Conservation (phyloP, 2,888 invertebrate species). For the Conus canariensis region DNA sequence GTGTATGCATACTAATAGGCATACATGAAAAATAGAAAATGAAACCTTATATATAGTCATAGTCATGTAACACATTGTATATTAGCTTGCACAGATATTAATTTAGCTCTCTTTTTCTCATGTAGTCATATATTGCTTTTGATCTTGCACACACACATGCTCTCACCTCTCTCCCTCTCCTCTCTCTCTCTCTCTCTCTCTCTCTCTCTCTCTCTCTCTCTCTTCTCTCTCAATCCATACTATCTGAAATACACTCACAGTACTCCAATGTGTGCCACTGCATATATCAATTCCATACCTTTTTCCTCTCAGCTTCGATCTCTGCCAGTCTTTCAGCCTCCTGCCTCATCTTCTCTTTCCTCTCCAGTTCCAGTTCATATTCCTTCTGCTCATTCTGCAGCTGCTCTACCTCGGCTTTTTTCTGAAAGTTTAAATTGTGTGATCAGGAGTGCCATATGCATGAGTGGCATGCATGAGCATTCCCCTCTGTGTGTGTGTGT, state of each 20-base stretch:
- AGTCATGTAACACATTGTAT: too few relatives aligned
- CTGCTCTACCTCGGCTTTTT: slow-evolving; percentile 60
- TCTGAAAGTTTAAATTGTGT: slow-evolving; percentile 51
- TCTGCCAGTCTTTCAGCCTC: slow-evolving; percentile 65
- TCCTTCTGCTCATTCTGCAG: slow-evolving; percentile 60
- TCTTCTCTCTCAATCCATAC: too few relatives aligned
- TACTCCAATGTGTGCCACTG: neutral
- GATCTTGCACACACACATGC: too few relatives aligned
- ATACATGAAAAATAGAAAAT: too few relatives aligned
- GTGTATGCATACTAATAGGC: too few relatives aligned
- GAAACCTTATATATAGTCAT: too few relatives aligned
- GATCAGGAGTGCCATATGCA: neutral
- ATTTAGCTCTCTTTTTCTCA: too few relatives aligned
- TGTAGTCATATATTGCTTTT: too few relatives aligned
- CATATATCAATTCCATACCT: slow-evolving; percentile 49
- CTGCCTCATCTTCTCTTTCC: slow-evolving; percentile 60
- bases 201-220: too few relatives aligned
- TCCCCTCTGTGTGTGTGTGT: too few relatives aligned
- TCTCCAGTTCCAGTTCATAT: slow-evolving; percentile 62
- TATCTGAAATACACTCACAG: neutral
- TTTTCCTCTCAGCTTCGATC: slow-evolving; percentile 64
- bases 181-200: neutral
- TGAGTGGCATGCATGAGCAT: neutral
- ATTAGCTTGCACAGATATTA: too few relatives aligned
- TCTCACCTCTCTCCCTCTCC: too few relatives aligned